These are phyloP conservation scores for Polyodon spathula DNA, from an alignment of 2,113 vertebrate genomes.

Conservation along the genomic window DNA sequence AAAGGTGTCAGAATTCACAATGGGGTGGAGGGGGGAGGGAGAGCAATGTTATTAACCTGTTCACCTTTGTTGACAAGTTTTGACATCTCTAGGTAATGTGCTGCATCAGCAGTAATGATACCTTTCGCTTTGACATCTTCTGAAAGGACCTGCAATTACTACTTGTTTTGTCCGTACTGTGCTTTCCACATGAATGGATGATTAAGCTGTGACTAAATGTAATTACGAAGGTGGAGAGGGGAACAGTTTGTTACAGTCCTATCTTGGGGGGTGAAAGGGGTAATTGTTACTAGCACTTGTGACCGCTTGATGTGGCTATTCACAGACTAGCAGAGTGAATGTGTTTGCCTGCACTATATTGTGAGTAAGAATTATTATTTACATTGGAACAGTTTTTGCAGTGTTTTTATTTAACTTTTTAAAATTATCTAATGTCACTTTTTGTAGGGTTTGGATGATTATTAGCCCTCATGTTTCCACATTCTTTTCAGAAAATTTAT, in stretches of 20 bases:
- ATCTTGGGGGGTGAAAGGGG: background rate
- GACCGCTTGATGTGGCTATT: background rate
- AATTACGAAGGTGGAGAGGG: background rate
- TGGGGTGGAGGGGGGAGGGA: no score
- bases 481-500: no score
- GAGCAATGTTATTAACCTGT: conserved; percentile 4
- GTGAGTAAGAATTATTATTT: no score
- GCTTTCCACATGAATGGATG: conserved; percentile 15
- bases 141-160: background rate
- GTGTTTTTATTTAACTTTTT: no score
- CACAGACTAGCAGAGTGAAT: background rate
- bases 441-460: no score
- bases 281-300: background rate
- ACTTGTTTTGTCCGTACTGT: conserved; percentile 24
- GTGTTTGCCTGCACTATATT: background rate
- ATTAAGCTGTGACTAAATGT: conserved; percentile 11
- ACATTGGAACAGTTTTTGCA: no score
- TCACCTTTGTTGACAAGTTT: background rate
- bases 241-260: background rate
- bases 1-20: conserved; percentile 1
- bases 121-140: background rate
- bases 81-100: background rate
- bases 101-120: background rate
- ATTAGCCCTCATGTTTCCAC: no score
- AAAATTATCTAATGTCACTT: no score